Conservation (phyloP, 2,113 vertebrate species). For the Boulengeromyrus knoepffleri region DNA sequence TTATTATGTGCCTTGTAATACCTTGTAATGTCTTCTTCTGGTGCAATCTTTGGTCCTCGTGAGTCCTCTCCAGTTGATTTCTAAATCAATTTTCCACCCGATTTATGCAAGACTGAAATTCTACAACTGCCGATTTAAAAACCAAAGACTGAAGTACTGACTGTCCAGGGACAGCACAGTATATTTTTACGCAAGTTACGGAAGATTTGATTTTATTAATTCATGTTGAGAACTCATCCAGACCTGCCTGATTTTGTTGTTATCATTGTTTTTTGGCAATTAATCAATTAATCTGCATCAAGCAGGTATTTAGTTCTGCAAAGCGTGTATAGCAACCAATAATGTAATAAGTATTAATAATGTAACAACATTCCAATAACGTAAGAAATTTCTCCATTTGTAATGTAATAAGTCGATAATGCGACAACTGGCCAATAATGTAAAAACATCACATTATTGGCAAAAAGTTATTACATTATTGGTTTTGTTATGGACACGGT, state of each 20-base stretch:
- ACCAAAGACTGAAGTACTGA: not conserved
- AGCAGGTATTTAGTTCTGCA: not conserved
- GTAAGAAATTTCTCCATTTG: not conserved
- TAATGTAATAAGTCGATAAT: not conserved
- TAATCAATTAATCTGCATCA: not conserved
- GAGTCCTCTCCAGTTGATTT: not conserved
- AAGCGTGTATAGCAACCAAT: not conserved
- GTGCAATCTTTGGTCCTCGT: not conserved
- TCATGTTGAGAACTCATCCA: not conserved
- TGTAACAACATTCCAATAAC: not conserved
- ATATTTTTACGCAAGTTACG: not conserved
- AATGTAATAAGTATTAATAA: not conserved
- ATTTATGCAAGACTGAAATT: not conserved
- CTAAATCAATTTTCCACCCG: not conserved
- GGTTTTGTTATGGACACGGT: no score
- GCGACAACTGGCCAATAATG: not conserved
- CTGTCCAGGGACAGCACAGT: not conserved
- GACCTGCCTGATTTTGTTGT: not conserved
- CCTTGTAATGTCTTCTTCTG: not conserved
- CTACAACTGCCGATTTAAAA: not conserved
- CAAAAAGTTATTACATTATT: not conserved
- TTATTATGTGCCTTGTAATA: not conserved
- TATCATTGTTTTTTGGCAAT: not conserved
- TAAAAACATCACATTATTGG: not conserved
- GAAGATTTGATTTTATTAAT: not conserved